Base-by-base conservation (phyloP, 1,140 invertebrate genomes). In the Palaemon carinicauda region DNA sequence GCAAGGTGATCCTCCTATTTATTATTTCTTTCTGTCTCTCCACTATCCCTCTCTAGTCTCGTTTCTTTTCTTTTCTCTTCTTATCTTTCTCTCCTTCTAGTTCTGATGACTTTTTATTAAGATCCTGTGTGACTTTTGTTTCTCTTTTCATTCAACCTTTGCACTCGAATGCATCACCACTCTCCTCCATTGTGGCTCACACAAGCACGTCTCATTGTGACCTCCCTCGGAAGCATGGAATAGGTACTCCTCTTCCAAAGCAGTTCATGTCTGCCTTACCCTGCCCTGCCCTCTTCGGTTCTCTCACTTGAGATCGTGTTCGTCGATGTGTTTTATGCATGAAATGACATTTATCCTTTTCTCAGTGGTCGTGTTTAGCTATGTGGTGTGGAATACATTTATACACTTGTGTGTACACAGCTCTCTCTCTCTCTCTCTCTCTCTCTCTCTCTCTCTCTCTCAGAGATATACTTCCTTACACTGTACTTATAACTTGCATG, bases 1-100 rank as follows among this genome's bases (percentile, higher is more conserved):
- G 78, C 78, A 80, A 80, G 78, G 78, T 80, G 78, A 80, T 60
- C 78, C 53, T 80, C 65, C 65, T 41, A 41, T 41, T 41, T 41
- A 41, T 41, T 41, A 69, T 56, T 14, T 54, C 78, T 54, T n/a
- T 54, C 53, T 56, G 27, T n/a, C 12, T 9, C 5, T 7, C 12
- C 78, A 19, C 54, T 21, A 5, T 52, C 75, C 29, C 21, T 15
- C 9, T 52, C 53, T 29, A 24, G 21, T 21, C 15, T 29, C 60
- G 3, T 65, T 7, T 29, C 60, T 65, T n/a, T 29, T n/a, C 7
- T 7, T 65, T n/a, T 29, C n/a, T 29, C 60, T 65, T 7, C 19
- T n/a, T 29, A 12, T 29, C 60, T 29, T 7, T 21, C 60, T 21
- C 60, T 21, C n/a, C 7, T 7, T 29, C 15, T 21, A 3, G 3